Evolutionary conservation across 1,140 invertebrate genomes (phyloP), one percentile per base, ranked within the genome.

Genomic region (Elymnias hypermnestra): DNA sequence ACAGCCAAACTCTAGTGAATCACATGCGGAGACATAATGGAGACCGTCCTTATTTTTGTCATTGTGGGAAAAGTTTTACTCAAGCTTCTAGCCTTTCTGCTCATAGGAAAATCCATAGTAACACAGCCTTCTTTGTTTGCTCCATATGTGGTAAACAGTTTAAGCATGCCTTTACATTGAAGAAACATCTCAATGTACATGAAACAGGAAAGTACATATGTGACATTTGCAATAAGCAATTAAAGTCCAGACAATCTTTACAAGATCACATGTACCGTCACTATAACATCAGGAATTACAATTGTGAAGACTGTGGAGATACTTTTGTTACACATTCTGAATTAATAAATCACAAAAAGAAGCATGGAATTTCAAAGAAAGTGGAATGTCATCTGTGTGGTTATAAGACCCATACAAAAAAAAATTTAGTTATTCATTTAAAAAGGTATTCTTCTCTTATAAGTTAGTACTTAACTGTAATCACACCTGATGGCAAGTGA

Each of bases 81-180:
- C 87, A 89, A 53, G 78, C 81, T 8, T 75, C 84, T 3, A 86
- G 83, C 44, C 57, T 89, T 1, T 65, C 63, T 28, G 82, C 82
- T 17, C 88, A 89, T 63, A 55, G 62, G 10, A 86, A 85, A 51
- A 89, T 75, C 19, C 89, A 90, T 43, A 86, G 78, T 45, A 62
- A 60, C 25, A 56, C 55, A 18, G 81, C 65, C 22, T 83, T 87
- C 38, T 91, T 84, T 55, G 91, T 87, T 15, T 92, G 91, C 67
- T 70, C 87, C 9, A 53, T 87, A 23, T 91, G 91, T 72, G 89
- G 89, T 9, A 89, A 90, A 59, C 88, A 89, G 68, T 91, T 91
- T 72, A 89, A 90, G 59, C 76, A 79, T 62, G 72, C 74, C 18
- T 81, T 75, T 39, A 64, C 78, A 26, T 65, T 87, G 13, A 85